Conservation (phyloP, 2,888 invertebrate species). For the Julus scanicus region DNA sequence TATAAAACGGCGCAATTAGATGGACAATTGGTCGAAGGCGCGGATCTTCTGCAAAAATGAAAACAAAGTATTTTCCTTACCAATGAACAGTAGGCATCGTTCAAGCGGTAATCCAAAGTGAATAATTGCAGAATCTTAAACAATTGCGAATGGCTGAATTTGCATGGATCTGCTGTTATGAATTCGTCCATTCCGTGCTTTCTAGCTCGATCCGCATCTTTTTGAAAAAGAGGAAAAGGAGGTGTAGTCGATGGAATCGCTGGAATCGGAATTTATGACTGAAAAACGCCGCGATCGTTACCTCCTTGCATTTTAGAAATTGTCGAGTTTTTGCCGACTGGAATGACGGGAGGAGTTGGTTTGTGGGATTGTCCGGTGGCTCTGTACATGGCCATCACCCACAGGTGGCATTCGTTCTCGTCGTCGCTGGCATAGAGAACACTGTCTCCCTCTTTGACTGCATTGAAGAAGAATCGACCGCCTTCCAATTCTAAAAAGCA, state of each 20-base stretch:
- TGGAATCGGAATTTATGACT: not conserved
- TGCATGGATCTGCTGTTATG: slow-evolving; percentile 98
- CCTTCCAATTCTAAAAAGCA: slow-evolving; percentile 82
- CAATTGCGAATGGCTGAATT: slow-evolving; percentile 92
- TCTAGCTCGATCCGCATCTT: slow-evolving; percentile 92
- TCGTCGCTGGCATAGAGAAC: slow-evolving; percentile 96
- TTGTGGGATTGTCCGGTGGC: slow-evolving; percentile 99
- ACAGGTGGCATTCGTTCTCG: slow-evolving; percentile 96
- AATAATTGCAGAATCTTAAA: slow-evolving; percentile 92
- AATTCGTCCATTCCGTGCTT: slow-evolving; percentile 99
- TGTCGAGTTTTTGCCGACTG: slow-evolving; percentile 82
- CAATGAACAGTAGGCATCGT: slow-evolving; percentile 98
- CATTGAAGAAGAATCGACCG: slow-evolving; percentile 96
- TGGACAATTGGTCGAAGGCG: too few relatives aligned
- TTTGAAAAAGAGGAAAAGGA: slow-evolving; percentile 58
- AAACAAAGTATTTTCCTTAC: slow-evolving; percentile 70
- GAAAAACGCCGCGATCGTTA: slow-evolving; percentile 65
- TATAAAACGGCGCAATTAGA: too few relatives aligned
- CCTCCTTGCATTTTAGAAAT: slow-evolving; percentile 92
- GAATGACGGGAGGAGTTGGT: slow-evolving; percentile 92
- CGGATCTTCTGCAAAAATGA: not conserved
- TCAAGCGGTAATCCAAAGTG: slow-evolving; percentile 93
- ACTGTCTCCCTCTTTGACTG: slow-evolving; percentile 97
- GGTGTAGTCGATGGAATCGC: not conserved
- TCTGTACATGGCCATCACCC: slow-evolving; percentile 99